These are phyloP conservation scores for Metallyticus violacea DNA, from an alignment of 2,888 invertebrate species.

Conservation along the genomic window DNA sequence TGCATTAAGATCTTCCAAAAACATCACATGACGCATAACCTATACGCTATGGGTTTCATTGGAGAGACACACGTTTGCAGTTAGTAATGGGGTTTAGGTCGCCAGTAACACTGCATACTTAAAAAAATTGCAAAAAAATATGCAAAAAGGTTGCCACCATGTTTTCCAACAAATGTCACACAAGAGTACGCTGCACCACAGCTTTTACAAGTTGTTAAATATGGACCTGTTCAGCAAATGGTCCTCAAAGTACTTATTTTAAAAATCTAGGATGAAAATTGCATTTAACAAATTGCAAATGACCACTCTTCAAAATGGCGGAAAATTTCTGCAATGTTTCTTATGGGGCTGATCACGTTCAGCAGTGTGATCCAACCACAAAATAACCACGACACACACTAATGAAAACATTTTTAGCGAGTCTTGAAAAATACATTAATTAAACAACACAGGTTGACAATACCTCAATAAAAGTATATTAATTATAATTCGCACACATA, in stretches of 20 bases:
- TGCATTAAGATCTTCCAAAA: not conserved
- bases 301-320: constrained; percentile 35
- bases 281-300: constrained; percentile 15
- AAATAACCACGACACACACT: constrained; percentile 21
- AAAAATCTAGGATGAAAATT: not conserved
- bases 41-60: not conserved
- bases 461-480: not conserved
- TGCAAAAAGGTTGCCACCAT: constrained; percentile 17
- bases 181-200: not conserved
- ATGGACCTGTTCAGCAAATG: not conserved
- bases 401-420: not conserved
- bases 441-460: not conserved
- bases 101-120: not conserved
- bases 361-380: constrained; percentile 30
- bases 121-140: not conserved
- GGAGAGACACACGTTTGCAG: not conserved
- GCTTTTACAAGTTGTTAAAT: not conserved
- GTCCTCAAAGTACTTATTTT: not conserved
- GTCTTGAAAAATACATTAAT: not conserved
- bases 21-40: not conserved
- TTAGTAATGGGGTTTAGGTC: not conserved
- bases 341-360: constrained; percentile 28
- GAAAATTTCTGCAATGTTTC: constrained; percentile 33
- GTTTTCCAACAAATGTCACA: constrained; percentile 21
- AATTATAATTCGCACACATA: constrained; percentile 33